Conservation (phyloP, 2,113 vertebrate species). For the Clupea harengus region DNA sequence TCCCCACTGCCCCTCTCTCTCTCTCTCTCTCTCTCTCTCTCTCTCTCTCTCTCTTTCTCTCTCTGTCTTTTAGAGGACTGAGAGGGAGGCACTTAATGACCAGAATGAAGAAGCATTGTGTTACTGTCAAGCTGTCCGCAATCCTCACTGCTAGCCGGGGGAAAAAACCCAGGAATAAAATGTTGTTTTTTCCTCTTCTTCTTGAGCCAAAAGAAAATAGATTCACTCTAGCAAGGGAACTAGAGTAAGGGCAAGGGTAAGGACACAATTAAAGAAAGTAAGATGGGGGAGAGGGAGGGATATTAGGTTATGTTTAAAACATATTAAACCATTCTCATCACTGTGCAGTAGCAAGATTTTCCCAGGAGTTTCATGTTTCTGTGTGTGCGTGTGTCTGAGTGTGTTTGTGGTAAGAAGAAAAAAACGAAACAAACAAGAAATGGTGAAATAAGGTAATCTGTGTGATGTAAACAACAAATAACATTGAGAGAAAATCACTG, state of each 20-base stretch:
- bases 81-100: constrained; percentile 10
- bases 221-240: neutral
- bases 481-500: neutral
- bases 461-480: neutral
- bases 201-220: neutral
- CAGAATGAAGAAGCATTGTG: constrained; percentile 42
- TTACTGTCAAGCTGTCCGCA: constrained; percentile 40
- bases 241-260: neutral
- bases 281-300: neutral
- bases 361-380: constrained; percentile 7
- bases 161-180: neutral
- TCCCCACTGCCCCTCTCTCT: neutral
- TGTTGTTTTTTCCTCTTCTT: neutral
- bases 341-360: neutral
- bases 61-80: neutral
- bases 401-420: neutral
- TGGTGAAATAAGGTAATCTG: too few relatives aligned
- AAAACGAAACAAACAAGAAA: too few relatives aligned
- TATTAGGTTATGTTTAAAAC: neutral
- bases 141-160: constrained; percentile 27
- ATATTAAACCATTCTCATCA: neutral
- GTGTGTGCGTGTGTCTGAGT: neutral
- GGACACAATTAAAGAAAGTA: neutral
- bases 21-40: neutral
- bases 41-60: too few relatives aligned